These are phyloP conservation scores for Hermaeophaga mercurialis DNA, from an alignment of 2,888 invertebrate species.

Conservation along the genomic window DNA sequence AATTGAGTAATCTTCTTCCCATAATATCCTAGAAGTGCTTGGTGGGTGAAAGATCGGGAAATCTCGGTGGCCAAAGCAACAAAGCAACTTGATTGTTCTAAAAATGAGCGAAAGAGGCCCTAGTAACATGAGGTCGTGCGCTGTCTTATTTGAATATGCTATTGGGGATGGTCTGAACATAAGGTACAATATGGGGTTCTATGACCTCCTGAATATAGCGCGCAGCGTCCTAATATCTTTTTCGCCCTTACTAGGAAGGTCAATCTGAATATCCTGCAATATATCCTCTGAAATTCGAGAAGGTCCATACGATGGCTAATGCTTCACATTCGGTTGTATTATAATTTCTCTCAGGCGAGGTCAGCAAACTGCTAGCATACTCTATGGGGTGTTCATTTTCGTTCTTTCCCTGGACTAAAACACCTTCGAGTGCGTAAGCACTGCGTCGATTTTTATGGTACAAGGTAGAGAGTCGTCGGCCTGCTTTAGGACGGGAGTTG, in stretches of 20 bases:
- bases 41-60: too few relatives aligned
- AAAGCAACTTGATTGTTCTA: too few relatives aligned
- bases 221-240: too few relatives aligned
- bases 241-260: conserved; percentile 16
- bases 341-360: conserved; percentile 35
- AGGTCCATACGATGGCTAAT: conserved; percentile 31
- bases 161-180: too few relatives aligned
- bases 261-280: conserved; percentile 19
- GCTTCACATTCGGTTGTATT: conserved; percentile 38
- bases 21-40: too few relatives aligned
- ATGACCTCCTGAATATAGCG: too few relatives aligned
- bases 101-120: too few relatives aligned
- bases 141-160: too few relatives aligned
- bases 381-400: conserved; percentile 16
- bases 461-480: conserved; percentile 32
- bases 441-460: conserved; percentile 41
- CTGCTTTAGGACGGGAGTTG: conserved; percentile 37
- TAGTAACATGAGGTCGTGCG: too few relatives aligned
- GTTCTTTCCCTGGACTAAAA: conserved; percentile 36
- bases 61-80: too few relatives aligned
- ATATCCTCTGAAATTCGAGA: conserved; percentile 21
- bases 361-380: conserved; percentile 6
- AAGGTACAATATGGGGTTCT: too few relatives aligned
- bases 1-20: too few relatives aligned
- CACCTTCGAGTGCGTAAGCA: conserved; percentile 37